Evolutionary conservation across 2,797 vertebrate genomes (phyloP), one percentile per base, ranked within the genome.

Genomic region (Heliangelus exortis): DNA sequence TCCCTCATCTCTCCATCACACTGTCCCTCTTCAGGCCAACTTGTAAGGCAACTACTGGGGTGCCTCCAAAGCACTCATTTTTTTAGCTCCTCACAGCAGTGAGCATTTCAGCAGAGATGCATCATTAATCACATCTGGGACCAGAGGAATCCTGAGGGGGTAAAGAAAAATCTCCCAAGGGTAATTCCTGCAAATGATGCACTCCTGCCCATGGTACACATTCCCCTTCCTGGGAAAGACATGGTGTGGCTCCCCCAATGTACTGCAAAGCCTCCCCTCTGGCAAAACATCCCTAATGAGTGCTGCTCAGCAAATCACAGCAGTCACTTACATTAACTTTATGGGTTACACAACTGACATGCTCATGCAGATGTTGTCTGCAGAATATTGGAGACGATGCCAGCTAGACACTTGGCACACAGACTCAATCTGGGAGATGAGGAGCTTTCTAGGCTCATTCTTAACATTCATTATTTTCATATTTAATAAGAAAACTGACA

Each of bases 331-430:
- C 0, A 0, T 34, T 89, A 45, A 62, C 79, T 93, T 48, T 5
- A 53, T 1, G 43, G 78, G 62, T 79, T 74, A 81, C 65, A 84
- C 82, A 94, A 75, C 61, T 15, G 10, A 8, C 48, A 72, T 1
- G 1, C 71, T 86, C 50, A 50, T 77, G 85, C 92, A 90, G 90
- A 95, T 96, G 90, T 62, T 95, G 72, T 94, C 93, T 95, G 91
- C 91, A 88, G 94, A 95, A 78, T 67, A 67, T 51, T 31, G 76
- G 69, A 89, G 62, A 75, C 0, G 7, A 82, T 95, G 78, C 90
- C 95, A 96, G 92, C 57, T 87, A 92, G 83, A 89, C 90, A 55
- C 57, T 95, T 96, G 95, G 96, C 95, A 97, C 78, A 61, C 39
- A 25, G 74, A 55, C 31, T 29, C 63, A 78, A 71, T 55, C 41